Evolutionary conservation across 2,797 vertebrate genomes (phyloP), one percentile per base, ranked within the genome.

Genomic region (Fundulus diaphanus): DNA sequence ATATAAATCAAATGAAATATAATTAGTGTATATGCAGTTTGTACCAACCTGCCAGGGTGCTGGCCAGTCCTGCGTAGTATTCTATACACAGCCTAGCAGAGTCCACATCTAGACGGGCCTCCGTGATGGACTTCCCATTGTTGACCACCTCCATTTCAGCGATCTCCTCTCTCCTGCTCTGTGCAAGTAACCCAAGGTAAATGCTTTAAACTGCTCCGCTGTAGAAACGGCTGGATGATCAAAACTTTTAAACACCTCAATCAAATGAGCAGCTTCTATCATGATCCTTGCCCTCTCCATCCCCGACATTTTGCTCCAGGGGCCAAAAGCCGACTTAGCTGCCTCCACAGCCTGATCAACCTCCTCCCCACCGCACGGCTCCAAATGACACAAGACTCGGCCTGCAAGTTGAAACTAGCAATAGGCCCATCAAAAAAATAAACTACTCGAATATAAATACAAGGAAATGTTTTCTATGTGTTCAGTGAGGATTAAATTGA

Each of bases 51-150:
- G 97, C 96, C 75, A 99, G 89, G 69, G 95, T 96, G 20, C 91
- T 94, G 49, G 97, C 96, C 86, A 98, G 80, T 7, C 96, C 97
- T 5, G 97, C 97, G 0, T 95, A 99, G 88, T 98, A 99, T 85
- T 99, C 97, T 73, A 99, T 91, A 87, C 95, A 96, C 82, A 97
- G 94, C 94, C 97, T 96, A 48, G 94, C 97, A 59, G 94, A 89
- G 72, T 98, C 97, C 0, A 99, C 92, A 66, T 99, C 98, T 89
- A 95, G 82, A 68, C 94, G 94, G 48, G 98, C 97, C 89, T 99
- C 98, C 2, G 96, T 96, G 89, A 99, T 94, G 59, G 97, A 97
- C 87, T 99, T 99, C 49, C 98, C 98, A 0, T 98, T 99, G 90
- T 98, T 97, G 90, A 98, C 92, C 48, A 96, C 96, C 90, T 99